Conservation (phyloP, 2,797 vertebrate species). For the Scomberomorus guttatus region DNA sequence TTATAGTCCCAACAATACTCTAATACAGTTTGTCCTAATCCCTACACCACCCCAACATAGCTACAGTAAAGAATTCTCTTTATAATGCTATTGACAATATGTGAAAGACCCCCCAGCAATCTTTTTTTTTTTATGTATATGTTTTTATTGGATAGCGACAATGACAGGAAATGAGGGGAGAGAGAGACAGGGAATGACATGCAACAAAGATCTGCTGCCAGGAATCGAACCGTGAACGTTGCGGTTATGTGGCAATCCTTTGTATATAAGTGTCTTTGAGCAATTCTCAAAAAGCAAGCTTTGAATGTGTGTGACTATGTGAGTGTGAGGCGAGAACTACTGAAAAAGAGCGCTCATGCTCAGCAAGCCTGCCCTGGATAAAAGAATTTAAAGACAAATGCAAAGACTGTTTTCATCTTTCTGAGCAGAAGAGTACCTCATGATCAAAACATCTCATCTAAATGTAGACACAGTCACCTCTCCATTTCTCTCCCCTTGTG, state of each 20-base stretch:
- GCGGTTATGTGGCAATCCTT: too few relatives aligned
- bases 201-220: too few relatives aligned
- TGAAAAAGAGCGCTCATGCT: neutral
- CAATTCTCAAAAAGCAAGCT: neutral
- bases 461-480: neutral
- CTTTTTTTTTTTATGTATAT: neutral
- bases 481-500: neutral
- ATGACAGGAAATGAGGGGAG: too few relatives aligned
- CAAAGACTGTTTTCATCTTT: neutral
- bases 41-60: neutral
- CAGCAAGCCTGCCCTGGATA: neutral
- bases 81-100: neutral
- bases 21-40: neutral
- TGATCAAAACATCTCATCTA: constrained; percentile 4
- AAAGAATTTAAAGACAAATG: neutral
- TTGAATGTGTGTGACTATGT: neutral
- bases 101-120: neutral
- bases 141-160: neutral
- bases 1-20: neutral
- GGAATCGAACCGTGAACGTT: neutral
- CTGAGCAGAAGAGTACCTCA: neutral
- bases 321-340: neutral
- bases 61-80: neutral
- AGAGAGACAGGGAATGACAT: too few relatives aligned
- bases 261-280: neutral